Base-by-base conservation (phyloP, 2,888 invertebrate genomes). In the Phasia obesa region DNA sequence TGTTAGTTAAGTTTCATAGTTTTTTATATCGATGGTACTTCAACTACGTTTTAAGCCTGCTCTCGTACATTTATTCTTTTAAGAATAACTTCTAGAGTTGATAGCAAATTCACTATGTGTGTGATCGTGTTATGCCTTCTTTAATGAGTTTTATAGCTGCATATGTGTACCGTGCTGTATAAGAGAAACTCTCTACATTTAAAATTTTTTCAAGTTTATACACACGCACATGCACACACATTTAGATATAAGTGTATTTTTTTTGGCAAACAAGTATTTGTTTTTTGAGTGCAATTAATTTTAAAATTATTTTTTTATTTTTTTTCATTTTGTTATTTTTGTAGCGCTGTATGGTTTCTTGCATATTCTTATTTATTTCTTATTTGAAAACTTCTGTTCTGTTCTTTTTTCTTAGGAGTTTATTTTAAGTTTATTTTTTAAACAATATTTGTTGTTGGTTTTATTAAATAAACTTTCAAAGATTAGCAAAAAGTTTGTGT, bases 381-480 rank as follows among this genome's bases (percentile, higher is more conserved):
- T 78, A 42, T 59, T 65, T 31, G 23, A 51, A 77, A 81, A 64
- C 64, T 82, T 59, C n/a, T 64, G 11, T n/a, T 19, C 31, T 31
- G 42, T 71, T 65, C 11, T 3, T 55, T 47, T 55, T 65, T 13
- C 23, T 64, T 57, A n/a, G n/a, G 4, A 71, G 23, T 74, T 62
- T 57, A 6, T 60, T 42, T 69, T 4, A 67, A 35, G 53, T 70
- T 31, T 73, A 27, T 62, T 74, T 64, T n/a, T 62, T 59, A 35
- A 53, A 25, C 1, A 57, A 53, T 19, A 35, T 77, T 53, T 64
- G 44, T 75, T 84, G 70, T 71, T 84, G 77, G 74, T 84, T 84
- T 84, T 81, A 78, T 81, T 84, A 84, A 83, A 79, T 71, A 83
- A 83, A 83, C 79, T 83, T 76, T 71, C 27, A 75, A 78, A 76